Conservation (phyloP, 1,140 invertebrate genomes). For the Drosophila simulans region DNA sequence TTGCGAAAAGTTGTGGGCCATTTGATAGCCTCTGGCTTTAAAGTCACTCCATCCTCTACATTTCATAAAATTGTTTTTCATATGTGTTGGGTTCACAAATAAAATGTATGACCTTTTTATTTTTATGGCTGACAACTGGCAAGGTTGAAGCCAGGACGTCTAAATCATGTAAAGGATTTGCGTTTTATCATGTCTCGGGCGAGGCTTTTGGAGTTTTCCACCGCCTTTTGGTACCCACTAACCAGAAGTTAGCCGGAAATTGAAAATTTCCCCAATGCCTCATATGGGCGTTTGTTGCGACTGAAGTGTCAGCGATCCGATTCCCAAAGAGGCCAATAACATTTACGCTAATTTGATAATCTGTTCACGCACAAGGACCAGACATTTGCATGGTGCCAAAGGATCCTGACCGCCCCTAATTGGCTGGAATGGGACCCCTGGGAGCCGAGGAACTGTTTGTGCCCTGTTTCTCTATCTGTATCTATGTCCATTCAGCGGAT, state of each 20-base stretch:
- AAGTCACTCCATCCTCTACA: constrained; percentile 6
- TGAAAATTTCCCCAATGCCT: constrained; percentile 68
- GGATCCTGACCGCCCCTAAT: constrained; percentile 69
- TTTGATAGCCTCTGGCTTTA: constrained; percentile 57
- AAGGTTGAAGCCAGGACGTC: constrained; percentile 58
- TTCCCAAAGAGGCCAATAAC: constrained; percentile 74
- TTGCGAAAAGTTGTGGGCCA: constrained; percentile 69
- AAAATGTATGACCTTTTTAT: constrained; percentile 34
- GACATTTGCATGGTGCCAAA: constrained; percentile 69
- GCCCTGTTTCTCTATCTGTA: constrained; percentile 33
- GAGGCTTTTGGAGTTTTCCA: constrained; percentile 19
- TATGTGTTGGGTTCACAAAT: constrained; percentile 36
- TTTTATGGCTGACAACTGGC: constrained; percentile 70
- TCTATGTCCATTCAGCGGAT: constrained; percentile 7
- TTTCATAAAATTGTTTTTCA: constrained; percentile 57
- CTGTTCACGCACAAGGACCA: constrained; percentile 76
- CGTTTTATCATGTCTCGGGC: constrained; percentile 55
- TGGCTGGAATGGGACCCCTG: constrained; percentile 83
- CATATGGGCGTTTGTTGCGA: constrained; percentile 28
- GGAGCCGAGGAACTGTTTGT: constrained; percentile 41
- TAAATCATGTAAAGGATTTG: constrained; percentile 77
- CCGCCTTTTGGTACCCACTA: constrained; percentile 17
- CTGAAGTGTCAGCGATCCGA: constrained; percentile 55
- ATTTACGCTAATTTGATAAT: constrained; percentile 84
- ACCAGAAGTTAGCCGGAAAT: constrained; percentile 62